Percentiles rank a stretch among this genome's conserved stretches.
Evolutionary conservation across 2,888 invertebrate genomes (phyloP).

Genomic region (Platynereis dumerilii): DNA sequence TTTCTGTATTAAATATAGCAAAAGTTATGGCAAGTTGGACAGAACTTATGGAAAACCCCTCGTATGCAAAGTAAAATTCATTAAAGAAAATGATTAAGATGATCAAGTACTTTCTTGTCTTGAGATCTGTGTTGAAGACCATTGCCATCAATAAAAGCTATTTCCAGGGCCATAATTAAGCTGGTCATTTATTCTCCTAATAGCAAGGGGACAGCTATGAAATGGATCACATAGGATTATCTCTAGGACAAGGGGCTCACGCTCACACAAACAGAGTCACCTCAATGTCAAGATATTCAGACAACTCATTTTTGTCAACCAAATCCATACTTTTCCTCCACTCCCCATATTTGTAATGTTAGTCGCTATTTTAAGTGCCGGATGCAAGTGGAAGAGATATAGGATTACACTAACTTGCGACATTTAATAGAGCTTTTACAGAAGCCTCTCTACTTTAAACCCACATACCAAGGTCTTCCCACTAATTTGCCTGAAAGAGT

Average conservation of each 20-base stretch:
- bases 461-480: conserved; percentile 26
- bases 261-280: background rate
- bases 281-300: background rate
- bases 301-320: conserved; percentile 24
- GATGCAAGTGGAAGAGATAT: too few relatives aligned
- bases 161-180: conserved; percentile 59
- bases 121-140: conserved; percentile 57
- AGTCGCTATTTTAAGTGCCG: too few relatives aligned
- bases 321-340: conserved; percentile 13
- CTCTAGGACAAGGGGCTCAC: conserved; percentile 15
- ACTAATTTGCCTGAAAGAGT: too few relatives aligned
- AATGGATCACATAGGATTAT: background rate
- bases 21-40: too few relatives aligned
- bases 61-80: too few relatives aligned
- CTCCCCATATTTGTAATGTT: conserved; percentile 11
- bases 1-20: too few relatives aligned
- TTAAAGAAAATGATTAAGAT: too few relatives aligned
- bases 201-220: conserved; percentile 42
- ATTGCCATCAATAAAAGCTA: conserved; percentile 62
- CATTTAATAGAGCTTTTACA: too few relatives aligned
- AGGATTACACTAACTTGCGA: too few relatives aligned
- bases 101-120: too few relatives aligned
- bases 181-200: conserved; percentile 52
- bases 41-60: too few relatives aligned
- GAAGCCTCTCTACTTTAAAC: too few relatives aligned